These are phyloP conservation scores for Pao palembangensis DNA, from an alignment of 2,113 vertebrate genomes.

Conservation along the genomic window DNA sequence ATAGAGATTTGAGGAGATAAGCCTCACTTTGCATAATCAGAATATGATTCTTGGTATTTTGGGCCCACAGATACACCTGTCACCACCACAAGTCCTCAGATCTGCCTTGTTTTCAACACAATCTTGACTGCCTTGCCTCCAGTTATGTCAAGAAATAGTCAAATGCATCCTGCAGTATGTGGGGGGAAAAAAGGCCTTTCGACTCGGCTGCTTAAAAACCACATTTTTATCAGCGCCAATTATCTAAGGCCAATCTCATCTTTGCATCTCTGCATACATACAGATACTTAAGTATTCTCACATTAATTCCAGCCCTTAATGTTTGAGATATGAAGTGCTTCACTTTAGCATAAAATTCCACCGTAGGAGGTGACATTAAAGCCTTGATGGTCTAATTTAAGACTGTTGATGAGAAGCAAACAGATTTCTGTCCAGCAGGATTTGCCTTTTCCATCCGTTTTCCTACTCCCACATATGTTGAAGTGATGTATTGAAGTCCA, in stretches of 20 bases:
- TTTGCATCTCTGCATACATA: constrained; percentile 9
- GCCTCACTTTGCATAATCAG: constrained; percentile 23
- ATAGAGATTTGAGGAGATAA: constrained; percentile 15
- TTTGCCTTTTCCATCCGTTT: constrained; percentile 18
- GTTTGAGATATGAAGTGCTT: constrained; percentile 1
- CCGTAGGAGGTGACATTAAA: constrained; percentile 19
- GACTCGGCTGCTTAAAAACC: background rate
- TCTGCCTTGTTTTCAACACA: constrained; percentile 15
- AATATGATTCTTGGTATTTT: constrained; percentile 26
- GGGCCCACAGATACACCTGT: constrained; percentile 19
- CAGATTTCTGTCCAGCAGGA: constrained; percentile 30
- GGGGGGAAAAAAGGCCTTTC: constrained; percentile 7
- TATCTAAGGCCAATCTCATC: constrained; percentile 8
- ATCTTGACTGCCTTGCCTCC: constrained; percentile 13
- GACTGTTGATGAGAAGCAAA: constrained; percentile 26
- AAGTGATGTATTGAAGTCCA: constrained; percentile 48
- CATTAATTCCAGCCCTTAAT: constrained; percentile 3
- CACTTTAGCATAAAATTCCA: constrained; percentile 7
- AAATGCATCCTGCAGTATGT: constrained; percentile 23
- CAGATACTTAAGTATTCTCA: background rate
- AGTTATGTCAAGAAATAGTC: constrained; percentile 13
- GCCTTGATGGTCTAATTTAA: constrained; percentile 37
- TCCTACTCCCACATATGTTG: constrained; percentile 29
- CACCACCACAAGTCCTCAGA: constrained; percentile 16
- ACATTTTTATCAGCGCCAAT: background rate